Percentiles rank a stretch among this genome's conserved stretches.
Evolutionary conservation across 2,113 vertebrate genomes (phyloP).

Genomic region (Gambusia affinis): DNA sequence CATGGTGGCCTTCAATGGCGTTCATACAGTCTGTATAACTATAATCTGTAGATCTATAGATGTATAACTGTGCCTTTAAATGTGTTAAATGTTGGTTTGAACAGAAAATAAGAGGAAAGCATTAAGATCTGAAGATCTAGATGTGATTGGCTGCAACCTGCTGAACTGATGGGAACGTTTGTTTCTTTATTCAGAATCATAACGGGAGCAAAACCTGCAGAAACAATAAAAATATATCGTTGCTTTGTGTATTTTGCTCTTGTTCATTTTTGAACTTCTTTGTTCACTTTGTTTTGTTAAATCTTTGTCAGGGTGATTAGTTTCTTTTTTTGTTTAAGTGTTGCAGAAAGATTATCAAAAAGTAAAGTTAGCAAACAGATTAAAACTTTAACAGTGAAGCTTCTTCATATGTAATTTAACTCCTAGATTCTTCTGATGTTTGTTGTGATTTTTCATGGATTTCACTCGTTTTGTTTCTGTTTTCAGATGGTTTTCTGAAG

Average conservation of each 20-base stretch:
- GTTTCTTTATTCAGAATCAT: neutral
- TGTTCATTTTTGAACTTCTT: neutral
- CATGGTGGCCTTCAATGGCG: neutral
- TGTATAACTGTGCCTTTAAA: slow-evolving; percentile 51
- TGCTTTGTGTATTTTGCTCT: neutral
- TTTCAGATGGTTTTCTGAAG: too few relatives aligned
- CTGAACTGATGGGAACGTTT: neutral
- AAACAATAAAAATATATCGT: neutral
- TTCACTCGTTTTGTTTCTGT: too few relatives aligned
- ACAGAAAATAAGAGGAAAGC: neutral
- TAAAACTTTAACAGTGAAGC: too few relatives aligned
- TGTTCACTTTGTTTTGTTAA: neutral
- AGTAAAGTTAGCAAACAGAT: neutral
- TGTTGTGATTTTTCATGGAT: too few relatives aligned
- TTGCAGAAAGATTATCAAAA: neutral
- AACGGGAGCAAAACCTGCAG: neutral
- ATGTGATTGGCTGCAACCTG: too few relatives aligned
- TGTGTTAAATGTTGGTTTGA: neutral
- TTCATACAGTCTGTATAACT: slow-evolving; percentile 12
- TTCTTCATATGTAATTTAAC: too few relatives aligned
- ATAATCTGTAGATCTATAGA: slow-evolving; percentile 24
- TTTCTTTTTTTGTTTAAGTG: neutral
- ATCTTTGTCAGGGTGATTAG: neutral
- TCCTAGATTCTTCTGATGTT: too few relatives aligned
- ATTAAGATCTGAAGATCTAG: neutral